Evolutionary conservation across 2,113 vertebrate species (phyloP).

Genomic region (Nasalis larvatus): DNA sequence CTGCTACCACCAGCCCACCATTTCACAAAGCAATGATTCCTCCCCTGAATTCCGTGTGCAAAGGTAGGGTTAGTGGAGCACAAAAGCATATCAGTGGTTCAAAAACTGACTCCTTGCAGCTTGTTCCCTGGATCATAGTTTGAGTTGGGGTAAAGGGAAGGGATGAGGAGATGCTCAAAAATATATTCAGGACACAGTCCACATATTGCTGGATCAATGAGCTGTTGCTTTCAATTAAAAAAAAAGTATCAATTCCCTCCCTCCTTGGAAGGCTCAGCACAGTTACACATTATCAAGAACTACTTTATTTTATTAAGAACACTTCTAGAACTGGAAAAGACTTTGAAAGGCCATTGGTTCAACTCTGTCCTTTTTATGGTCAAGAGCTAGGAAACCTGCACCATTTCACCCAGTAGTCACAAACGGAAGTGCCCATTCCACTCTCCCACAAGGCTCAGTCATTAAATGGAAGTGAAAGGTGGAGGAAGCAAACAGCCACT

Average conservation of each 20-base stretch:
- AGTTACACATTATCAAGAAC: neutral
- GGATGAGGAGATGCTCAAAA: too few relatives aligned
- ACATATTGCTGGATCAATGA: neutral
- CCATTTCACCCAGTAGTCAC: neutral
- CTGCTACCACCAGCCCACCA: neutral
- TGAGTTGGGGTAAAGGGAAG: rapidly evolving
- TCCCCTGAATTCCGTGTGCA: too few relatives aligned
- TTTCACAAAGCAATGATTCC: neutral
- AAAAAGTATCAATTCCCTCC: neutral
- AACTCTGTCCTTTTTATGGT: neutral
- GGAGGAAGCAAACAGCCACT: neutral
- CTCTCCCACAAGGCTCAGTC: neutral
- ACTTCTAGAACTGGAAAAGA: neutral
- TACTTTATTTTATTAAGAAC: neutral
- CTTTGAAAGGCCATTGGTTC: neutral
- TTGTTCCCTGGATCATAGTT: neutral
- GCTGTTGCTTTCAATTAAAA: neutral
- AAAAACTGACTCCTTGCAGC: neutral
- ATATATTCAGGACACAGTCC: neutral
- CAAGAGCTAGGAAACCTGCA: neutral
- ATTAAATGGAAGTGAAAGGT: neutral
- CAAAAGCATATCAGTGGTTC: neutral
- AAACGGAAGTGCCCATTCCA: neutral
- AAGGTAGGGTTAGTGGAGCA: neutral
- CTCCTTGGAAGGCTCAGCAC: neutral